These are phyloP conservation scores for Nixonia krombeini DNA, from an alignment of 1,140 invertebrate species.

Conservation along the genomic window DNA sequence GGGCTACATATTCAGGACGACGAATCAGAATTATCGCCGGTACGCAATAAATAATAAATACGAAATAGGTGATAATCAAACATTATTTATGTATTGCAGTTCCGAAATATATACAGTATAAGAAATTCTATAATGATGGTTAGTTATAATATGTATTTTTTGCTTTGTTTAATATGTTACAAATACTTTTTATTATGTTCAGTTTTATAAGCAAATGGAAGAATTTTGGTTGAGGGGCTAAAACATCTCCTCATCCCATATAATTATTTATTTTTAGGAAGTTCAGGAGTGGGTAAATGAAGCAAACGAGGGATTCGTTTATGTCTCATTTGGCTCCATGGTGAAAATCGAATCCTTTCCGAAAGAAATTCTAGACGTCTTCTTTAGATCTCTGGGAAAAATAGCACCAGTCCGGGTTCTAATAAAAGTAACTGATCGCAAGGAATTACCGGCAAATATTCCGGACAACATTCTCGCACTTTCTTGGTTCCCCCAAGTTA, in stretches of 20 bases:
- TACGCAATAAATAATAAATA: neutral
- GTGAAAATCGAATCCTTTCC: slow-evolving; percentile 23
- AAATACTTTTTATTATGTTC: neutral
- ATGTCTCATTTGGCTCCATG: slow-evolving; percentile 28
- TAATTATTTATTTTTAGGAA: slow-evolving; percentile 12
- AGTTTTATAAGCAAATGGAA: too few species aligned
- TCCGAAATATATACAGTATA: too few species aligned
- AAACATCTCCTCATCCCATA: neutral
- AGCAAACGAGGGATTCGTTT: slow-evolving; percentile 18
- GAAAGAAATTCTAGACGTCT: slow-evolving; percentile 12
- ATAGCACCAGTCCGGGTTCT: slow-evolving; percentile 47
- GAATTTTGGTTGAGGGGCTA: too few species aligned
- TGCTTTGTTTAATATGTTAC: neutral
- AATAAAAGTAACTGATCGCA: slow-evolving; percentile 35
- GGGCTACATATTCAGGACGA: slow-evolving; percentile 70
- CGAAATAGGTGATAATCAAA: too few species aligned
- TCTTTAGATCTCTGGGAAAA: slow-evolving; percentile 44
- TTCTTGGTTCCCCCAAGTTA: slow-evolving; percentile 30
- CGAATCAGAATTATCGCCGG: slow-evolving; percentile 14
- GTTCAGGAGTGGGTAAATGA: slow-evolving; percentile 36
- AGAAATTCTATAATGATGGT: too few species aligned
- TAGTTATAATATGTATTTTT: too few species aligned
- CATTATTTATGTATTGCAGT: too few species aligned
- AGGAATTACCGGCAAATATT: slow-evolving; percentile 27
- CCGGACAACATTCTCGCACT: slow-evolving; percentile 37